Conservation (phyloP, 2,113 vertebrate species). For the Phainopepla nitens region DNA sequence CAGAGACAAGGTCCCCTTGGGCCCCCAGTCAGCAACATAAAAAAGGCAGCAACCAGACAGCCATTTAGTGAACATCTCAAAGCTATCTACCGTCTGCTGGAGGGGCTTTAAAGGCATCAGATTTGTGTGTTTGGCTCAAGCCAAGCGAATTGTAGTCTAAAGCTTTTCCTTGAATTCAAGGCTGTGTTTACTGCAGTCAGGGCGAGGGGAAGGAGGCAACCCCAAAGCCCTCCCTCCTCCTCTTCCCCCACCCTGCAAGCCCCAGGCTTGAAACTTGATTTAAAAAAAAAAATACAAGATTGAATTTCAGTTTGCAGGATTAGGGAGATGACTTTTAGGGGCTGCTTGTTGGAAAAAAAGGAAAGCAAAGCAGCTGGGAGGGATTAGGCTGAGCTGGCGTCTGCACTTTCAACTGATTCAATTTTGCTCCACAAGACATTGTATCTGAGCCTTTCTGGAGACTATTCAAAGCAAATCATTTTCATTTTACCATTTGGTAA, state of each 20-base stretch:
- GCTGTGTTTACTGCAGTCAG: constrained; percentile 65
- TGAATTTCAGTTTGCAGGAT: constrained; percentile 77
- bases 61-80: constrained; percentile 66
- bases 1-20: constrained; percentile 54
- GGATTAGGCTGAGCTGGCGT: constrained; percentile 69
- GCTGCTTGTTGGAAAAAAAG: constrained; percentile 70
- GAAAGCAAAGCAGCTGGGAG: constrained; percentile 73
- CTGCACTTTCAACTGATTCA: constrained; percentile 73
- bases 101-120: constrained; percentile 60
- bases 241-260: constrained; percentile 58
- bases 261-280: constrained; percentile 68
- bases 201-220: constrained; percentile 35
- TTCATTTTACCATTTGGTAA: constrained; percentile 67
- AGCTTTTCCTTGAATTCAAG: constrained; percentile 70
- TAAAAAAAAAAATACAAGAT: constrained; percentile 65
- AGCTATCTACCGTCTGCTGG: constrained; percentile 58
- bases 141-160: constrained; percentile 63
- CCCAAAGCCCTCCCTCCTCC: constrained; percentile 54
- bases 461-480: constrained; percentile 70
- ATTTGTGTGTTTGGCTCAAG: constrained; percentile 60
- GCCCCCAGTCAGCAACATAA: constrained; percentile 48
- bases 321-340: constrained; percentile 73
- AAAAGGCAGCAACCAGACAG: constrained; percentile 48
- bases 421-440: constrained; percentile 71
- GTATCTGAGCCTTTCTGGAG: constrained; percentile 70